phyloP scores from a whole-genome alignment of 1,140 invertebrate species.

The Drosophila biarmipes region DNA sequence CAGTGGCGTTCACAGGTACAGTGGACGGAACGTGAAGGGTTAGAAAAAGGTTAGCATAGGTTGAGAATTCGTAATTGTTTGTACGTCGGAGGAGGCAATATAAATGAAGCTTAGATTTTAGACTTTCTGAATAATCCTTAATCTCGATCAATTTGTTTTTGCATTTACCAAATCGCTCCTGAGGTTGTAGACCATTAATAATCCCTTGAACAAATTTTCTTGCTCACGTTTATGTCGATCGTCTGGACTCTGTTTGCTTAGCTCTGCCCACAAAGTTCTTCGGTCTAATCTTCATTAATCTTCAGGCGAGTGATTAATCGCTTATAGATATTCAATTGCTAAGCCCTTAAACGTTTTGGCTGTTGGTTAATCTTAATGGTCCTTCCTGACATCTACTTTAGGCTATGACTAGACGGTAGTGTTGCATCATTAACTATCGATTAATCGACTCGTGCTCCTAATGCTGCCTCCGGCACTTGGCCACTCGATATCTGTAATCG shows the following conservation, averaged over 20 bases:
- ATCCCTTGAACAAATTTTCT: conserved; percentile 4
- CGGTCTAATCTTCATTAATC: conserved; percentile 19
- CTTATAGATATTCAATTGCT: conserved; percentile 1
- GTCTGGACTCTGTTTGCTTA: conserved; percentile 11
- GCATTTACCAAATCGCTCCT: neutral
- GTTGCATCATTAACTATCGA: conserved; percentile 55
- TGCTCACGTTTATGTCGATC: conserved; percentile 6
- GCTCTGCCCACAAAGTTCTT: conserved; percentile 12
- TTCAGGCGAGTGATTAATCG: conserved; percentile 23
- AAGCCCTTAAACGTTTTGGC: conserved; percentile 15
- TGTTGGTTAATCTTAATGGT: conserved; percentile 26
- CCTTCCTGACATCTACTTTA: conserved; percentile 35
- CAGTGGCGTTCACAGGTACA: neutral
- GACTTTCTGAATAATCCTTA: too few relatives aligned
- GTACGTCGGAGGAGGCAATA: neutral
- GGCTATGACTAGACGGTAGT: conserved; percentile 7
- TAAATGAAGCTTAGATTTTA: neutral
- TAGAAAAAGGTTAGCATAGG: conserved; percentile 17
- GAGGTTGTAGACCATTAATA: conserved; percentile 8
- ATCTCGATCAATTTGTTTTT: neutral
- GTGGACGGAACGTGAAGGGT: conserved; percentile 16
- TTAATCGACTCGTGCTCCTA: conserved; percentile 32
- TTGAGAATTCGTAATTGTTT: conserved; percentile 5
- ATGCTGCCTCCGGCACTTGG: conserved; percentile 28
- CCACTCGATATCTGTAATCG: conserved; percentile 51